A percentile compares a stretch with the other conserved stretches of the same genome.
Conservation (phyloP, 1,140 invertebrate genomes). For the Calephelis virginiensis region DNA sequence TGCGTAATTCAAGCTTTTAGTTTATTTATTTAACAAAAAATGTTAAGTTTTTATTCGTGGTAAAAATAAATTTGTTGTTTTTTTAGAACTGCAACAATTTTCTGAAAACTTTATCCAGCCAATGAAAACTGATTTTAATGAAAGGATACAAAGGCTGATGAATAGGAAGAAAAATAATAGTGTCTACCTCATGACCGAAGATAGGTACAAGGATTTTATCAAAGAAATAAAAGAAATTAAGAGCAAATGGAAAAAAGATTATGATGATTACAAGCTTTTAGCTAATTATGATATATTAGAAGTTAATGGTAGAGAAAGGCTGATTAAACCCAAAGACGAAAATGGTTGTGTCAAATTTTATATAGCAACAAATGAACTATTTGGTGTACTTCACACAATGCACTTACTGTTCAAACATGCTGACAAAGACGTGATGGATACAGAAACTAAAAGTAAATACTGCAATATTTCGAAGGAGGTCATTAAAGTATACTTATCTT, state of each 20-base stretch:
- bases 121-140: slow-evolving; percentile 53
- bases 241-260: slow-evolving; percentile 41
- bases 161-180: slow-evolving; percentile 52
- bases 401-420: slow-evolving; percentile 58
- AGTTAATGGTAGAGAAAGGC: slow-evolving; percentile 41
- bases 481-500: slow-evolving; percentile 54
- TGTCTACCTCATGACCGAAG: slow-evolving; percentile 42
- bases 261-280: slow-evolving; percentile 55
- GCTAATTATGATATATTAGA: slow-evolving; percentile 54
- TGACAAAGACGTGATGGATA: slow-evolving; percentile 45
- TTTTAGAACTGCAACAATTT: slow-evolving; percentile 37
- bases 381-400: slow-evolving; percentile 56
- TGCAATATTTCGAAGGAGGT: slow-evolving; percentile 64
- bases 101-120: slow-evolving; percentile 29
- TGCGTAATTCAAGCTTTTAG: too few species aligned
- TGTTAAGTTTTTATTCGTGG: background rate
- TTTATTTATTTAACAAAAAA: too few species aligned
- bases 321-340: slow-evolving; percentile 48
- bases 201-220: slow-evolving; percentile 50
- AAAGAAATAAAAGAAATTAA: slow-evolving; percentile 49
- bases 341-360: slow-evolving; percentile 49
- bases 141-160: slow-evolving; percentile 47
- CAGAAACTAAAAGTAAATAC: slow-evolving; percentile 54
- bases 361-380: slow-evolving; percentile 49
- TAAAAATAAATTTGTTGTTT: background rate